These are phyloP conservation scores for Thymelicus acteon DNA, from an alignment of 2,888 invertebrate genomes.

Conservation along the genomic window DNA sequence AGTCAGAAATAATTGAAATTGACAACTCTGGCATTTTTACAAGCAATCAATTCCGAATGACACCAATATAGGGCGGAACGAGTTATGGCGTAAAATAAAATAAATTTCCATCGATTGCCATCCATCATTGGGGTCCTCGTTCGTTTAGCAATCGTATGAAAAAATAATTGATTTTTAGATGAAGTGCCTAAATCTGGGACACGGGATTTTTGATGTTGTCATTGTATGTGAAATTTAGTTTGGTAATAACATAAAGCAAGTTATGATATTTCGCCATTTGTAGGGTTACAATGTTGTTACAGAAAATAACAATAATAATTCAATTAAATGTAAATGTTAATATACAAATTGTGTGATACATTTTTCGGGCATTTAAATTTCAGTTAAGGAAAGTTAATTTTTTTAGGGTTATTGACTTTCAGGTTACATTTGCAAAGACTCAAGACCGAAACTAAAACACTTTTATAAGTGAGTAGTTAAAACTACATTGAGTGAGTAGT, in stretches of 20 bases:
- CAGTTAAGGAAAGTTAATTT: no score
- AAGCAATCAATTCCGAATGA: conserved; percentile 72
- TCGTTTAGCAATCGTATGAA: conserved; percentile 65
- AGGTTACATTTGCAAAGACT: no score
- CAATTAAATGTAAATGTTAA: no score
- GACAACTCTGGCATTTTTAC: conserved; percentile 55
- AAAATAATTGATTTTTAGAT: conserved; percentile 68
- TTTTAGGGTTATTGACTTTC: no score
- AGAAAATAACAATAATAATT: no score
- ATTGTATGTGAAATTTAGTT: not conserved
- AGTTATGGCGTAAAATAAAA: conserved; percentile 59
- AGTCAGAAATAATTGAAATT: conserved; percentile 43
- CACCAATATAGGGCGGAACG: conserved; percentile 58
- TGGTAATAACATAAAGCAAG: not conserved
- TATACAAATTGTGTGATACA: no score
- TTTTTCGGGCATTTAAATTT: no score
- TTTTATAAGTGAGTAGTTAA: no score
- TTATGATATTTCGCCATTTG: not conserved
- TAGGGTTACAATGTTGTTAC: no score
- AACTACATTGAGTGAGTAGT: no score
- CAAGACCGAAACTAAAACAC: no score
- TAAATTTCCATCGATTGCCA: conserved; percentile 65
- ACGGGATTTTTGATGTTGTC: conserved; percentile 17
- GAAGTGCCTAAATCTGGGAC: conserved; percentile 47
- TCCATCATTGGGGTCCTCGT: conserved; percentile 66